These are phyloP conservation scores for Eupithecia vulgata DNA, from an alignment of 2,888 invertebrate species.

Conservation along the genomic window DNA sequence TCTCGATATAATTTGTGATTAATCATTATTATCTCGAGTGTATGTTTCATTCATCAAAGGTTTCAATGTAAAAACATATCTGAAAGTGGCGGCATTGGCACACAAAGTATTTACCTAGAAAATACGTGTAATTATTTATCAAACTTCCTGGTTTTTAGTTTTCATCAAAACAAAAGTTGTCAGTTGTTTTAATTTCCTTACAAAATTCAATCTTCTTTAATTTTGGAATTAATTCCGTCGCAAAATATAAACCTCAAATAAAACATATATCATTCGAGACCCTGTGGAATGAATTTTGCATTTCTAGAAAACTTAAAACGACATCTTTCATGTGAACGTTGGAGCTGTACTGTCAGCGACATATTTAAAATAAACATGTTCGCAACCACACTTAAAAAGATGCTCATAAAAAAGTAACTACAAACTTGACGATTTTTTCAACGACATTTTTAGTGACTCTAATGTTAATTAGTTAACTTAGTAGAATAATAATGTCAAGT, in stretches of 20 bases:
- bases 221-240: background rate
- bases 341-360: constrained; percentile 16
- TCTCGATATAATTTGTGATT: background rate
- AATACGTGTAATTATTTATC: background rate
- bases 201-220: background rate
- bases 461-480: too few species aligned
- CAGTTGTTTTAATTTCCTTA: background rate
- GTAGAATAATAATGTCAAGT: too few species aligned
- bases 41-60: background rate
- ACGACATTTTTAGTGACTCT: too few species aligned
- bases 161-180: background rate
- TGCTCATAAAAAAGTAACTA: too few species aligned
- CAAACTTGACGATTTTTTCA: too few species aligned
- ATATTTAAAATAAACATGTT: background rate
- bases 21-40: constrained; percentile 8
- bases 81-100: constrained; percentile 12
- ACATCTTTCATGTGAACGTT: constrained; percentile 19
- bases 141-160: background rate
- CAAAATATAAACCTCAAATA: constrained; percentile 1
- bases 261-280: background rate
- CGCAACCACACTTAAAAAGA: too few species aligned
- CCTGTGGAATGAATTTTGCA: constrained; percentile 13
- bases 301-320: constrained; percentile 14
- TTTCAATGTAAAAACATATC: background rate
- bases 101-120: background rate